Evolutionary conservation across 1,140 invertebrate species (phyloP).

Genomic region (Chironomus striatipennis): DNA sequence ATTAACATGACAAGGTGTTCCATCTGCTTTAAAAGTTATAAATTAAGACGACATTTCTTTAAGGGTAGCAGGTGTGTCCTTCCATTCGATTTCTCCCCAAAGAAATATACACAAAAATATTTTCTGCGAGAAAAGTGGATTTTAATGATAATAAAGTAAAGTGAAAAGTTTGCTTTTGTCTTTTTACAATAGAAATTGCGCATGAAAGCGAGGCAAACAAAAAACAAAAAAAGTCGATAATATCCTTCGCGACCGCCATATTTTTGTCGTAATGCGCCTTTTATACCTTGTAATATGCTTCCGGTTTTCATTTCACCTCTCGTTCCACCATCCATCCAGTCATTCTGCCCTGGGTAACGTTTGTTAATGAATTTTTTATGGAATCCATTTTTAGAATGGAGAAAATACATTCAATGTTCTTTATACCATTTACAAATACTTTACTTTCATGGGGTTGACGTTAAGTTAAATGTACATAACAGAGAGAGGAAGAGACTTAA

Average conservation of each 20-base stretch:
- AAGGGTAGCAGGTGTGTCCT: no score
- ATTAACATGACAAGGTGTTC: no score
- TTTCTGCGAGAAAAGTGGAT: no score
- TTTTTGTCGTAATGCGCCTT: neutral
- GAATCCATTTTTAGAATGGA: neutral
- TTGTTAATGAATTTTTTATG: constrained; percentile 4
- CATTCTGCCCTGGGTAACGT: neutral
- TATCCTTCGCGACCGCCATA: neutral
- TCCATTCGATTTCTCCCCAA: no score
- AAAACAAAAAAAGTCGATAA: neutral
- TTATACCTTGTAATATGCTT: constrained; percentile 1
- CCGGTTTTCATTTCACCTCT: neutral
- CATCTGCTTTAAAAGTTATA: no score
- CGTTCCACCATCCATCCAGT: neutral
- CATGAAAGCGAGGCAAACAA: neutral
- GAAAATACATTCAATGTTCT: neutral
- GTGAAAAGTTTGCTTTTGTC: neutral
- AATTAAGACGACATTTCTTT: no score
- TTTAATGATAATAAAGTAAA: no score
- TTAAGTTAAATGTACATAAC: neutral
- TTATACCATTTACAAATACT: no score
- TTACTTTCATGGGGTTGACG: no score
- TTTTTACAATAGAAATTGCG: neutral
- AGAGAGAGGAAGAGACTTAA: neutral
- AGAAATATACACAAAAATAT: no score